Evolutionary conservation across 2,797 vertebrate species (phyloP).

Genomic region (Odontamblyopus lacepedii): DNA sequence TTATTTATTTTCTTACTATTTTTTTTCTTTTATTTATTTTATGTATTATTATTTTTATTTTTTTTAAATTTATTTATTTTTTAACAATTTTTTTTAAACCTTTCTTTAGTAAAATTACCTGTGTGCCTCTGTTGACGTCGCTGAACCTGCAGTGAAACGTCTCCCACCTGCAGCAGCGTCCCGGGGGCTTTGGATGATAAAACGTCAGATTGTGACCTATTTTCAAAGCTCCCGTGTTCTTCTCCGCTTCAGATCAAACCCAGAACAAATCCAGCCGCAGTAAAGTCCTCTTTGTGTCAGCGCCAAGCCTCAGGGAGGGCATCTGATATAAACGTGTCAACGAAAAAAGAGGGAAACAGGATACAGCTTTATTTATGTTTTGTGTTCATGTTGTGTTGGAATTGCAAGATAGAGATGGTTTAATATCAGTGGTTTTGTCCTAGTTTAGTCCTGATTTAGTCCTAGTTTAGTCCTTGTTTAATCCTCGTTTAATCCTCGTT

Average conservation of each 20-base stretch:
- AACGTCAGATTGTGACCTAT: conserved; percentile 4
- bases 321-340: not conserved
- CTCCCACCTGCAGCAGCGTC: not conserved
- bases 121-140: not conserved
- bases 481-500: no score
- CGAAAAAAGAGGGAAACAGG: not conserved
- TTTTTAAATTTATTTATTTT: no score
- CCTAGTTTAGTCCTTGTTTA: no score
- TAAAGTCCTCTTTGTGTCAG: not conserved
- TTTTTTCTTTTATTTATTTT: no score
- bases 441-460: no score
- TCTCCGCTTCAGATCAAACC: not conserved
- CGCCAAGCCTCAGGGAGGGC: not conserved
- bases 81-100: no score
- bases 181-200: not conserved
- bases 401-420: no score
- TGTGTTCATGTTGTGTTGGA: no score
- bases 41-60: no score
- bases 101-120: not conserved
- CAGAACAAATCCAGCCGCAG: not conserved
- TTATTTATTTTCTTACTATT: no score
- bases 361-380: no score
- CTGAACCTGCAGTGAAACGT: no score
- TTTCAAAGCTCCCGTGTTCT: not conserved
- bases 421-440: not conserved